Evolutionary conservation across 2,888 invertebrate genomes (phyloP), one percentile per base, ranked within the genome.

Genomic region (Bembecia ichneumoniformis): DNA sequence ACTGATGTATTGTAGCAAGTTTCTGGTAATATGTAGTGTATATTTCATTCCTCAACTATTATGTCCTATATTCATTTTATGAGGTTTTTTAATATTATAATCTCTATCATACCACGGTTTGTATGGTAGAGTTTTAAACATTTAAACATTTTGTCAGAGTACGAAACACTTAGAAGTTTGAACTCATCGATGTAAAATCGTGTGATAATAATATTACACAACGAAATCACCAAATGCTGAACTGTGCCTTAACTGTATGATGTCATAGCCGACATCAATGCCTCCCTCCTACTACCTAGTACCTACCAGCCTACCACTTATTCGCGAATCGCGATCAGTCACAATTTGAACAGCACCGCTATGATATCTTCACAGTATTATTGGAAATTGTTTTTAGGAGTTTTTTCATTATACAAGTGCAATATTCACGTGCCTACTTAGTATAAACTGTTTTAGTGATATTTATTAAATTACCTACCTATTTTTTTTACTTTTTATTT

Each of bases 341-440:
- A 57, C 55, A 58, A 57, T 56, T 57, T 51, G 53, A 15, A 74
- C 66, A 70, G 66, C 71, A 68, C 59, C 70, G 86, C 82, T 71
- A 84, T 84, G 86, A 82, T 72, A 77, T 72, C 76, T 64, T 64
- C 66, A 70, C 65, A 68, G 58, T 62, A 54, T 49, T 52, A 46
- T 28, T 44, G 5, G 4, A 16, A 64, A 63, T 62, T 55, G 57
- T 57, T 53, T 57, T 60, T 62, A 66, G 60, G 55, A 15, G 59
- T 64, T 73, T 68, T 74, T 58, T 62, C 57, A 63, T 62, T 67
- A 61, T 68, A 62, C 74, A 79, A 82, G 77, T 81, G 78, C 64
- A 58, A 64, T 62, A 76, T 71, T 58, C 72, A 74, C 76, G 77
- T 75, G 65, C 77, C 72, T 46, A 81, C 80, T 52, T 82, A 80